Conservation (phyloP, 2,113 vertebrate species). For the Petromus typicus region DNA sequence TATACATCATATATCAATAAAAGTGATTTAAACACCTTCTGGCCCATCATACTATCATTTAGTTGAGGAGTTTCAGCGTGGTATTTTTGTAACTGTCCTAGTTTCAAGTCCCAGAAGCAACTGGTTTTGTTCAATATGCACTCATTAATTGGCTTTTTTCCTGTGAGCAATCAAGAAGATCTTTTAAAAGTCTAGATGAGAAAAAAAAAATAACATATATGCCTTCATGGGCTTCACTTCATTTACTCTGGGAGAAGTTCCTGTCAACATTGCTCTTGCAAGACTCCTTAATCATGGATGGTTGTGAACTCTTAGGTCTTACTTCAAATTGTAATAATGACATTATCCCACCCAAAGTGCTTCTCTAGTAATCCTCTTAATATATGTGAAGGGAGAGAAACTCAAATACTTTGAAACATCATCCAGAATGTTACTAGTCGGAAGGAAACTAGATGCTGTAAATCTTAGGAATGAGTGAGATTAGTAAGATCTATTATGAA, state of each 20-base stretch:
- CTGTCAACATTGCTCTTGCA: neutral
- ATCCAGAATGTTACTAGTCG: neutral
- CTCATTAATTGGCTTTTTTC: conserved; percentile 15
- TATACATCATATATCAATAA: conserved; percentile 9
- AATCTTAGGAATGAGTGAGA: neutral
- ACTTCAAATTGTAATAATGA: neutral
- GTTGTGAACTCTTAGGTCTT: neutral
- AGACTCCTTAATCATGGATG: neutral
- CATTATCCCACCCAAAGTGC: neutral
- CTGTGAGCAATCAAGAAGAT: neutral
- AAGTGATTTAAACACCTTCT: neutral
- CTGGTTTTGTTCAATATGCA: neutral
- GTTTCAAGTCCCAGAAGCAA: conserved; percentile 11
- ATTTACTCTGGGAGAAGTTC: neutral
- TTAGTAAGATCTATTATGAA: neutral
- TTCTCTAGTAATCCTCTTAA: neutral
- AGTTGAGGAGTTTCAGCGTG: neutral
- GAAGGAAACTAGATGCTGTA: neutral
- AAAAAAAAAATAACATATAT: neutral
- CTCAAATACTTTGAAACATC: neutral
- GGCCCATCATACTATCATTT: neutral
- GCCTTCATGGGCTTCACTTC: neutral
- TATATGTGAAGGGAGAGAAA: neutral
- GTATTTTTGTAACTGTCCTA: conserved; percentile 18
- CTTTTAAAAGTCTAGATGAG: neutral